Percentiles rank a stretch among this genome's conserved stretches.
Evolutionary conservation across 1,140 invertebrate genomes (phyloP).

Genomic region (Drosophila athabasca): DNA sequence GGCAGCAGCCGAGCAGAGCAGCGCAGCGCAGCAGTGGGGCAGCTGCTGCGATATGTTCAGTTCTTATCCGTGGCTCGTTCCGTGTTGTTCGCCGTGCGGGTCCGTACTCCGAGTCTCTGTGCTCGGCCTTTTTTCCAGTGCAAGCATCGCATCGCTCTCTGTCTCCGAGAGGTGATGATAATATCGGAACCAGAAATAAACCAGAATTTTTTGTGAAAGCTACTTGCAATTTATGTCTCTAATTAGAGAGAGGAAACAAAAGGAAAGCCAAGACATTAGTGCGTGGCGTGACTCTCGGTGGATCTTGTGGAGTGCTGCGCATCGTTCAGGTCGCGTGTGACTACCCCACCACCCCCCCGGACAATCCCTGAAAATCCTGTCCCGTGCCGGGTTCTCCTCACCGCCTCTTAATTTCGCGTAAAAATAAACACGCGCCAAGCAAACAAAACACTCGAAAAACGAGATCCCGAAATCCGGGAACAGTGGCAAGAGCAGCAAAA

Average conservation of each 20-base stretch:
- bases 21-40: slow-evolving; percentile 8
- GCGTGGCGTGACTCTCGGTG: slow-evolving; percentile 45
- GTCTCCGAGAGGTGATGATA: background rate
- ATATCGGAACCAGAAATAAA: background rate
- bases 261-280: slow-evolving; percentile 25
- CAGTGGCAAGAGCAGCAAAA: slow-evolving; percentile 33
- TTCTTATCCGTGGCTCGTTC: slow-evolving; percentile 52
- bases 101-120: slow-evolving; percentile 1
- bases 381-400: slow-evolving; percentile 14
- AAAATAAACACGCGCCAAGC: slow-evolving; percentile 39
- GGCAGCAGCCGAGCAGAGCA: slow-evolving; percentile 38
- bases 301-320: slow-evolving; percentile 31
- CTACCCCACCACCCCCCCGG: slow-evolving; percentile 6
- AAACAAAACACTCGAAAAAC: slow-evolving; percentile 45
- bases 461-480: slow-evolving; percentile 22
- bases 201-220: slow-evolving; percentile 10
- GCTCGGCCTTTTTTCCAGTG: slow-evolving; percentile 3
- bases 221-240: slow-evolving; percentile 46
- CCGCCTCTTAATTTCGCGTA: slow-evolving; percentile 9
- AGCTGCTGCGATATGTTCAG: slow-evolving; percentile 37
- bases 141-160: slow-evolving; percentile 2
- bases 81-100: slow-evolving; percentile 57
- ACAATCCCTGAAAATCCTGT: slow-evolving; percentile 3
- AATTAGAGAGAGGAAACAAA: slow-evolving; percentile 29
- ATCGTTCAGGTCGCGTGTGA: slow-evolving; percentile 39